These are phyloP conservation scores for Phaethornis superciliosus DNA, from an alignment of 2,113 vertebrate species.

Conservation along the genomic window DNA sequence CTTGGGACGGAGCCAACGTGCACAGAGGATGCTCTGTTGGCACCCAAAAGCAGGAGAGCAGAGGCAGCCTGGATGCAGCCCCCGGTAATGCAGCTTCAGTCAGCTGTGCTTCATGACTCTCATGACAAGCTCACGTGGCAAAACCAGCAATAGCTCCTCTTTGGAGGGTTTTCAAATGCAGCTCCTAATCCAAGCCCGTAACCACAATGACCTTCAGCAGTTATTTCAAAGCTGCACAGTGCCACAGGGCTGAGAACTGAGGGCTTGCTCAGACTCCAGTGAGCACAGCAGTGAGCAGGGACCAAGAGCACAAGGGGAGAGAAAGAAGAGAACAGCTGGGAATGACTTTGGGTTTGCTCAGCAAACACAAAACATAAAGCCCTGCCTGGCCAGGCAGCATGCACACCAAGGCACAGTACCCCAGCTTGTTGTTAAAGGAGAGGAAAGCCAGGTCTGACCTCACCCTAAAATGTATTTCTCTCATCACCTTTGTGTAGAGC, in stretches of 20 bases:
- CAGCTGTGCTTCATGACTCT: constrained; percentile 14
- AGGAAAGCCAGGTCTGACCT: not conserved
- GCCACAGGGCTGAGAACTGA: not conserved
- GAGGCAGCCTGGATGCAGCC: not conserved
- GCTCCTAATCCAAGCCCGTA: not conserved
- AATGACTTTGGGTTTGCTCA: not conserved
- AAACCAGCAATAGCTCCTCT: not conserved
- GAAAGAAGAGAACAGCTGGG: not conserved
- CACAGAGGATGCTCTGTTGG: not conserved
- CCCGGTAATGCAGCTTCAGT: not conserved
- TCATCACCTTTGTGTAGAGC: not conserved
- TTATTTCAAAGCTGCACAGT: not conserved
- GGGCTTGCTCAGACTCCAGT: not conserved
- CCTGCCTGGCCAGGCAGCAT: not conserved
- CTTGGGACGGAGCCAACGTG: not conserved
- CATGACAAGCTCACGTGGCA: constrained; percentile 13
- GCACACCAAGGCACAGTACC: accelerated
- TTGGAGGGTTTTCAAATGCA: not conserved
- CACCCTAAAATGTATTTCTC: not conserved
- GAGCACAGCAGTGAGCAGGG: not conserved
- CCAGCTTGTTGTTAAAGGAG: not conserved
- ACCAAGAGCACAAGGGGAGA: not conserved
- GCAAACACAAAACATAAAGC: not conserved
- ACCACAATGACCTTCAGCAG: constrained; percentile 33
- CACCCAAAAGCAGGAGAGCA: not conserved